Evolutionary conservation across 2,797 vertebrate species (phyloP).

Genomic region (Acrossocheilus fasciatus): DNA sequence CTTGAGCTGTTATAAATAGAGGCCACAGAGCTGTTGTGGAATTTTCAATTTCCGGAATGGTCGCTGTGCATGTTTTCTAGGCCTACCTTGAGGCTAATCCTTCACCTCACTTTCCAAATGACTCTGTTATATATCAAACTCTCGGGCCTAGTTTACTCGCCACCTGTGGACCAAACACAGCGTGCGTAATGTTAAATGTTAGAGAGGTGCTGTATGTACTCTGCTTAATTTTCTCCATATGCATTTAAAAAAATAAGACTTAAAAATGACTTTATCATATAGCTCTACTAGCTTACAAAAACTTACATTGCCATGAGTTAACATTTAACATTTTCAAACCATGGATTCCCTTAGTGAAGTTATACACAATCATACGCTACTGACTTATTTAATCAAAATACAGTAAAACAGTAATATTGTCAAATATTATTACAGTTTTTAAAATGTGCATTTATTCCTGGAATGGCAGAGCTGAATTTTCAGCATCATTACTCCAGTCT

Average conservation of each 20-base stretch:
- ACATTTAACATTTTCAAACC: not conserved
- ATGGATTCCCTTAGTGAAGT: not conserved
- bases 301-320: not conserved
- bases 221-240: not conserved
- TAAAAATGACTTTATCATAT: not conserved
- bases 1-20: slow-evolving; percentile 51
- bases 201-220: not conserved
- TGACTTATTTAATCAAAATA: not conserved
- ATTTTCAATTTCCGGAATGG: slow-evolving; percentile 37
- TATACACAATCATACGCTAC: not conserved
- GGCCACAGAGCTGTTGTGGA: slow-evolving; percentile 21
- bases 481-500: not conserved
- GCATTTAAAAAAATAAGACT: not conserved
- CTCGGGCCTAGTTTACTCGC: not conserved
- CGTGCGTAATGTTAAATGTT: not conserved
- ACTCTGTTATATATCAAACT: not conserved
- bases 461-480: not conserved
- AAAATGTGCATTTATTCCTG: too few relatives aligned
- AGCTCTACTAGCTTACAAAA: not conserved
- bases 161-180: not conserved
- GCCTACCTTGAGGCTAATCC: slow-evolving; percentile 18
- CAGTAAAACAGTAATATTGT: not conserved
- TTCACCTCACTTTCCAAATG: not conserved
- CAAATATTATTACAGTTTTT: too few relatives aligned
- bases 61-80: not conserved